These are phyloP conservation scores for Dipodomys stephensi DNA, from an alignment of 2,113 vertebrate species.

Conservation along the genomic window DNA sequence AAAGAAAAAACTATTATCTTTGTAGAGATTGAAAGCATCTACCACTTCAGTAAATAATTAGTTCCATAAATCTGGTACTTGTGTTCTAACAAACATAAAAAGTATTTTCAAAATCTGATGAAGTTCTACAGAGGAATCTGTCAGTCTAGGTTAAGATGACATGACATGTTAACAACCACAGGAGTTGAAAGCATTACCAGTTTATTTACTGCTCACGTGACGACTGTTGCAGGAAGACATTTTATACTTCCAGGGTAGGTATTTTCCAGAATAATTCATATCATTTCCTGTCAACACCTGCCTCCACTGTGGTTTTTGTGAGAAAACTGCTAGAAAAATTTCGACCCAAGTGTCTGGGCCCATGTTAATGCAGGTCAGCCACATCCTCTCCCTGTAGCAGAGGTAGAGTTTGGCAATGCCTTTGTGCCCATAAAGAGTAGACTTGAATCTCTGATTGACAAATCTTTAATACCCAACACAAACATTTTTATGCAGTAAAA, in stretches of 20 bases:
- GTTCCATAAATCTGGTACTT: neutral
- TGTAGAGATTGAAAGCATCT: neutral
- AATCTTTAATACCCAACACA: neutral
- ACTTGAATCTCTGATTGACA: neutral
- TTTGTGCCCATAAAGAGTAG: neutral
- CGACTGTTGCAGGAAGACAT: neutral
- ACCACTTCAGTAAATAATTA: neutral
- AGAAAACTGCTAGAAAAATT: neutral
- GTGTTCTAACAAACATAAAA: neutral
- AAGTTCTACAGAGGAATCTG: neutral
- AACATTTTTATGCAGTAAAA: neutral
- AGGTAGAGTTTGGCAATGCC: neutral
- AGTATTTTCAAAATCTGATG: neutral
- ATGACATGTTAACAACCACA: neutral
- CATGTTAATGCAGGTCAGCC: neutral
- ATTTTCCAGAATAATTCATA: neutral
- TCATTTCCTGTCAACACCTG: neutral
- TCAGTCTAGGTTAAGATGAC: neutral
- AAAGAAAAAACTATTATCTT: neutral
- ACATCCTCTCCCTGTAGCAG: neutral
- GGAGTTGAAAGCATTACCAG: neutral
- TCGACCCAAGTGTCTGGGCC: neutral
- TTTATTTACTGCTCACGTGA: neutral
- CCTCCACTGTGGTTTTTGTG: neutral
- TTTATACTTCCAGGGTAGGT: neutral